Percentiles rank a stretch among this genome's conserved stretches.
Conservation (phyloP, 2,888 invertebrate genomes). For the Cosmia pyralina region DNA sequence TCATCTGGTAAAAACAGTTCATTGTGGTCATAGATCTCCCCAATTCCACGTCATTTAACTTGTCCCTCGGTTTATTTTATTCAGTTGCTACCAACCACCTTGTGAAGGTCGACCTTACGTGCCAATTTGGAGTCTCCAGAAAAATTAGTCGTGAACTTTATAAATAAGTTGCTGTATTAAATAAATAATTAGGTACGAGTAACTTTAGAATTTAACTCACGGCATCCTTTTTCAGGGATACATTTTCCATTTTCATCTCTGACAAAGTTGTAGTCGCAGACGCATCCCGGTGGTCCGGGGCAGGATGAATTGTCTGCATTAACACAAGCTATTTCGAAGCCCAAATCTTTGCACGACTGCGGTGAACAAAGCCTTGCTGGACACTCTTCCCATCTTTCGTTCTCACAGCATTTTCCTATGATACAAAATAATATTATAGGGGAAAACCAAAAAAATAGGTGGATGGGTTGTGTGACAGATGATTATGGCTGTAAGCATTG, state of each 20-base stretch:
- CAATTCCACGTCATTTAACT: background rate
- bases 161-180: background rate
- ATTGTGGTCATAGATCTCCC: background rate
- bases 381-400: slow-evolving; percentile 25
- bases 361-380: slow-evolving; percentile 7
- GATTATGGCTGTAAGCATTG: background rate
- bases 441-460: background rate
- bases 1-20: background rate
- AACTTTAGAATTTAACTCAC: slow-evolving; percentile 55
- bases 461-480: background rate
- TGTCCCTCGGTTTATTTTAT: background rate
- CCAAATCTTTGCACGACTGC: slow-evolving; percentile 23
- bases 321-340: background rate
- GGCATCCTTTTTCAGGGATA: slow-evolving; percentile 59
- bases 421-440: background rate
- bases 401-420: slow-evolving; percentile 6
- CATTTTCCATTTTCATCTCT: slow-evolving; percentile 57
- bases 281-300: slow-evolving; percentile 28
- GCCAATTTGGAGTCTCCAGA: background rate
- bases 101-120: background rate
- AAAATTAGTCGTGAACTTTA: background rate
- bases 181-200: background rate
- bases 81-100: background rate
- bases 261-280: slow-evolving; percentile 40
- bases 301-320: background rate